These are phyloP conservation scores for Ardeotis arabs DNA, from an alignment of 2,113 vertebrate genomes.

Conservation along the genomic window DNA sequence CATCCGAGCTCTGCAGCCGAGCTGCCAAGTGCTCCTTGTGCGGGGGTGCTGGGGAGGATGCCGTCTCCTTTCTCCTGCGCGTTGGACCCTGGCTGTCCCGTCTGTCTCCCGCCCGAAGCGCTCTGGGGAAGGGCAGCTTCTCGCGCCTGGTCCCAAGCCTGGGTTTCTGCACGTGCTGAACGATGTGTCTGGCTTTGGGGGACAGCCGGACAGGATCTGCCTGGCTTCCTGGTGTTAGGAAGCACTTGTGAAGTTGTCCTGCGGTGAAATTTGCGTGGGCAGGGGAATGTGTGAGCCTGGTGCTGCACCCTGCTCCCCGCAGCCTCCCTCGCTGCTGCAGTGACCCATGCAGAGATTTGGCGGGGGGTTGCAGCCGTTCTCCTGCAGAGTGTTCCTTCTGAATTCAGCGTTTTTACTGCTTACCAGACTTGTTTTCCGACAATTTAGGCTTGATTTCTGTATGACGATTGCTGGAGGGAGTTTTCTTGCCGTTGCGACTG, in stretches of 20 bases:
- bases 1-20: fast-evolving
- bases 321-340: too few relatives aligned
- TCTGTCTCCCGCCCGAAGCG: fast-evolving
- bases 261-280: neutral
- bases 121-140: neutral
- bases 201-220: too few relatives aligned
- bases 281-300: too few relatives aligned
- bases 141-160: fast-evolving
- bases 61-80: fast-evolving
- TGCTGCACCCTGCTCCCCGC: fast-evolving
- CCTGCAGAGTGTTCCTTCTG: neutral
- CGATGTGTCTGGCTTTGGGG: neutral
- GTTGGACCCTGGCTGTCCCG: fast-evolving
- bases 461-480: neutral
- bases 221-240: neutral
- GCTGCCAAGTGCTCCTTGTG: fast-evolving
- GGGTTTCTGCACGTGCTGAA: neutral
- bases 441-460: neutral
- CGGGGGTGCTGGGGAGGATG: too few relatives aligned
- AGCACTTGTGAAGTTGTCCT: neutral
- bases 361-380: neutral
- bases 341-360: neutral
- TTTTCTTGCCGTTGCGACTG: neutral
- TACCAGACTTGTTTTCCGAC: neutral
- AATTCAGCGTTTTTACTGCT: neutral